Conservation (phyloP, 2,797 vertebrate genomes). For the Lepilemur septentrionalis region DNA sequence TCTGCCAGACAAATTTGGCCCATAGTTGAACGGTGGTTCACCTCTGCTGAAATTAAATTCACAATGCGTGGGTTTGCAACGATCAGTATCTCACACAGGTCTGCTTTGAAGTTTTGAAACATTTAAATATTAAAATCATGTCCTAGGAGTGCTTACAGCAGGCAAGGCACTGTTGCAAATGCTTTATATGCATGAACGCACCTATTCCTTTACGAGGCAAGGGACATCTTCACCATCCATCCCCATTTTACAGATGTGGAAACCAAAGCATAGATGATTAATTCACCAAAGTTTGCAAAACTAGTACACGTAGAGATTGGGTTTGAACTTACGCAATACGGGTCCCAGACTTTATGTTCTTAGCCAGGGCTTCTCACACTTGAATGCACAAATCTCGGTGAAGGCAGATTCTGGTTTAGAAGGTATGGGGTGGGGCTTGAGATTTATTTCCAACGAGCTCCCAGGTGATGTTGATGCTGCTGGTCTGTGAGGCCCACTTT, state of each 20-base stretch:
- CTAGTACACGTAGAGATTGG: not conserved
- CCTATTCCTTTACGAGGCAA: not conserved
- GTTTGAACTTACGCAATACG: not conserved
- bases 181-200: too few relatives aligned
- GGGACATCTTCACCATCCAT: not conserved
- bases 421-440: not conserved
- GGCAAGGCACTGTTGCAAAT: fast-evolving
- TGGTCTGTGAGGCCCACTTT: not conserved
- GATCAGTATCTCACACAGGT: not conserved
- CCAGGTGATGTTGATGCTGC: not conserved
- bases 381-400: not conserved
- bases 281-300: not conserved
- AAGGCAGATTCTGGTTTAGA: not conserved
- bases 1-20: not conserved
- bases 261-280: not conserved
- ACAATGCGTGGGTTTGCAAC: not conserved
- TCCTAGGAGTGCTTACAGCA: not conserved
- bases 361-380: not conserved
- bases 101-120: not conserved
- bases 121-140: not conserved
- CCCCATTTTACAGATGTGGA: not conserved
- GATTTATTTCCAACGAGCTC: not conserved
- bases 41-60: not conserved
- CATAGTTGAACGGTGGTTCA: not conserved
- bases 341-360: not conserved